A percentile compares a stretch with the other conserved stretches of the same genome.
phyloP scores from a whole-genome alignment of 2,888 invertebrate genomes.

The Orthosia gothica region DNA sequence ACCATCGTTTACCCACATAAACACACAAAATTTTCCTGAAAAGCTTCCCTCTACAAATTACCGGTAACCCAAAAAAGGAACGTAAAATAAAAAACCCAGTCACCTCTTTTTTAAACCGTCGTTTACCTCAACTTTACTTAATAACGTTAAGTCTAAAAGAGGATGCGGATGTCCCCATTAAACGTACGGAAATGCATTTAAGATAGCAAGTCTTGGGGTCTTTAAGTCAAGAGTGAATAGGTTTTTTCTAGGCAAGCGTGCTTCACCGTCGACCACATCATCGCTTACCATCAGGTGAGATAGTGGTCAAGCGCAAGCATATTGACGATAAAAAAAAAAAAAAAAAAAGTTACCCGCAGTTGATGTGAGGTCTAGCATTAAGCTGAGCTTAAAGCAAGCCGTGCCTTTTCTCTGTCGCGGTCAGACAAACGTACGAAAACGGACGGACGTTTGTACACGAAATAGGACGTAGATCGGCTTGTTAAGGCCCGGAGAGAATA shows the following conservation, averaged over 20 bases:
- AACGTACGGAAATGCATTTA: slow-evolving; percentile 65
- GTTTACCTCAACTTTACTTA: slow-evolving; percentile 36
- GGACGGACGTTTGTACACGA: slow-evolving; percentile 39
- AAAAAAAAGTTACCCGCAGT: too few species aligned
- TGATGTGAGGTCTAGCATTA: too few species aligned
- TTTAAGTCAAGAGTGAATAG: too few species aligned
- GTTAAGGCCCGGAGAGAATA: slow-evolving; percentile 47
- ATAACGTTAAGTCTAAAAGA: slow-evolving; percentile 54
- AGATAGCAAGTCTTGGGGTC: too few species aligned
- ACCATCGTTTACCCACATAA: not conserved
- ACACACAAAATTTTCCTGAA: not conserved
- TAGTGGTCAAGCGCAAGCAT: too few species aligned
- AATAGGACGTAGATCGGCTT: slow-evolving; percentile 51
- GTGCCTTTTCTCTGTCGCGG: too few species aligned
- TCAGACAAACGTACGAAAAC: slow-evolving; percentile 41
- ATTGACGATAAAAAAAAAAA: too few species aligned
- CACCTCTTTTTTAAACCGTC: slow-evolving; percentile 14
- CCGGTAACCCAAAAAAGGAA: slow-evolving; percentile 24
- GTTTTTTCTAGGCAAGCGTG: too few species aligned
- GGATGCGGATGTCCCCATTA: slow-evolving; percentile 45
- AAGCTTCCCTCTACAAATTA: slow-evolving; percentile 9
- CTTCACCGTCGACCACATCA: too few species aligned
- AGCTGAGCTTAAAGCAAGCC: too few species aligned
- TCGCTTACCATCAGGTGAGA: too few species aligned
- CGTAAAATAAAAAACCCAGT: slow-evolving; percentile 34